Evolutionary conservation across 2,797 vertebrate species (phyloP), one percentile per base, ranked within the genome.

Genomic region (Serranus cabrilla): DNA sequence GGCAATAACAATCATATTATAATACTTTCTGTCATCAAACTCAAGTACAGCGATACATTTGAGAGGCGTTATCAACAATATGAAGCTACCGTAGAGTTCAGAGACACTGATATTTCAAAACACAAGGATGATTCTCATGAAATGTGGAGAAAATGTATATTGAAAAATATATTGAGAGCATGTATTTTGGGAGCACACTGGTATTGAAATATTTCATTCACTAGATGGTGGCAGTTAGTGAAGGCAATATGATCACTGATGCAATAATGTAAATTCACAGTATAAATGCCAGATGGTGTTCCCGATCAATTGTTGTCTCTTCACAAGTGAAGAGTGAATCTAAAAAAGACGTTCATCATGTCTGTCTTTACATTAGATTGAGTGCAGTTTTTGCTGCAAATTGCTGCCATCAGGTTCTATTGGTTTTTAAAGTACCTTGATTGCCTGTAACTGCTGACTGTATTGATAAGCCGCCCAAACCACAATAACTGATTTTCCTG

Each of bases 1-100:
- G 46, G 14, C 8, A 34, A 31, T 5, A 16, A 46, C 47, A 73
- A 55, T 76, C 49, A 70, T 55, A 52, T 70, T 61, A 65, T 55
- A 63, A 20, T n/a, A 14, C 60, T 56, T 23, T 25, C 49, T 49
- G 43, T 54, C 20, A 59, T 43, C 59, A 62, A 42, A 61, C 34
- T 62, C 12, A 50, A 75, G 64, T 61, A 65, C 31, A 64, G 40
- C 43, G 8, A 8, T 61, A 62, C 31, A 74, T 47, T 34, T 27
- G 50, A 51, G 27, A 20, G 11, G 18, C 3, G 18, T n/a, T n/a
- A 23, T 47, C 21, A 65, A 57, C 54, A 71, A 13, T 37, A 5
- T 16, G 20, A 58, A 55, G 54, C 21, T 42, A 12, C 34, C 7
- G 34, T 7, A 34, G 18, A 60, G 20, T 17, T 21, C 5, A 16